These are phyloP conservation scores for Felis catus DNA, from an alignment of 2,113 vertebrate species.

Conservation along the genomic window F.catus_Fca126_mat1.0 CM031411.1:30576501-30577000, in stretches of 20 bases:
- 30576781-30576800: background rate
- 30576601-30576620: background rate
- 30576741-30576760: background rate
- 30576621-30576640: background rate
- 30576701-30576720: background rate
- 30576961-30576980: background rate
- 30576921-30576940: background rate
- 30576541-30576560: background rate
- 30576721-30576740: background rate
- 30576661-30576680: background rate
- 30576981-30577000: background rate
- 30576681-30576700: background rate
- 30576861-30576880: background rate
- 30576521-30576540: background rate
- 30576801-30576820: background rate
- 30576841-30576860: background rate
- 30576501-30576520: background rate
- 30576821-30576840: background rate
- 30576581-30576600: background rate
- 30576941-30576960: background rate
- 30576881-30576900: background rate
- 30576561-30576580: background rate
- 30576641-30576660: background rate
- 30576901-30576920: background rate
- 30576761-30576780: background rate